A percentile compares a stretch with the other conserved stretches of the same genome.
phyloP scores from a whole-genome alignment of 1,140 invertebrate genomes.

The Liolophura sinensis region DNA sequence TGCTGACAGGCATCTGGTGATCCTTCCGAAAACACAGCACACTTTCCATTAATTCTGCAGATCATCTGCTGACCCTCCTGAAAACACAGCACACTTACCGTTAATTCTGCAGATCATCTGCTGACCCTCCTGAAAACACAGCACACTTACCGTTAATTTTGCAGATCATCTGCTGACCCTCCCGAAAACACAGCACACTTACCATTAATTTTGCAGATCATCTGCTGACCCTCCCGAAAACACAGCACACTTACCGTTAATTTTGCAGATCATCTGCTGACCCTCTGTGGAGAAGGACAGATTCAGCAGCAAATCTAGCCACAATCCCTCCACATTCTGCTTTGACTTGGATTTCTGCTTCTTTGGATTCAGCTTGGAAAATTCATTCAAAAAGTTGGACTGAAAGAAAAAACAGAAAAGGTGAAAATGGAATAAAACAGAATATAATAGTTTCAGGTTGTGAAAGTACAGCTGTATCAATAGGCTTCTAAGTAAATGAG shows the following conservation, averaged over 20 bases:
- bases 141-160: not conserved
- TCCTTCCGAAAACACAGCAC: too few relatives aligned
- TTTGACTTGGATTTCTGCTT: constrained; percentile 28
- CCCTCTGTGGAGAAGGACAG: constrained; percentile 56
- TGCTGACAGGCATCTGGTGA: too few relatives aligned
- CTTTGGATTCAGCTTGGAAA: constrained; percentile 47
- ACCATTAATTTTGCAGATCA: not conserved
- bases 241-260: constrained; percentile 34
- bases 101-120: constrained; percentile 1
- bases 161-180: not conserved
- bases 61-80: too few relatives aligned
- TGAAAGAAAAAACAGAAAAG: constrained; percentile 22
- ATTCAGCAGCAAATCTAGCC: constrained; percentile 50
- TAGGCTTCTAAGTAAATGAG: not conserved
- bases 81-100: not conserved
- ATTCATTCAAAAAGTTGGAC: constrained; percentile 52
- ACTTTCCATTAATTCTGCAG: too few relatives aligned
- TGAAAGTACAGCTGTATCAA: not conserved
- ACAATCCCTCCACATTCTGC: constrained; percentile 35
- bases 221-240: not conserved
- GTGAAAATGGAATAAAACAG: not conserved
- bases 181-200: not conserved
- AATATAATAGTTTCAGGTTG: not conserved
- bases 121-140: constrained; percentile 42
- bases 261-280: constrained; percentile 55